Percentiles rank a stretch among this genome's conserved stretches.
Evolutionary conservation across 2,113 vertebrate genomes (phyloP).

Genomic region (Chamaetylas fuelleborni): DNA sequence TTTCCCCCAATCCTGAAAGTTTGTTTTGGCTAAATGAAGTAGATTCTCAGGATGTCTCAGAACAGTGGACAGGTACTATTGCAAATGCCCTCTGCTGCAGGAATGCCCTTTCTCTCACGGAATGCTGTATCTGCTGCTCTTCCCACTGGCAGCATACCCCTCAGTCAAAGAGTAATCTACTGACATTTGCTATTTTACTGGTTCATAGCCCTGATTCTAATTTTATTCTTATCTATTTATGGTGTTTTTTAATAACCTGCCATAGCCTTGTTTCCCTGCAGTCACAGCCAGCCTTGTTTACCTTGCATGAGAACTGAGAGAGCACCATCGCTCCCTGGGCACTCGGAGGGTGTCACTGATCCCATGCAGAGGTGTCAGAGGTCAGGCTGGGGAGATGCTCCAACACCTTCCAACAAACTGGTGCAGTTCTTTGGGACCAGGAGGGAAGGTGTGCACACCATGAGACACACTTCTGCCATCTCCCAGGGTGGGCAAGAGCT

Average conservation of each 20-base stretch:
- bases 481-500: neutral
- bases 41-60: neutral
- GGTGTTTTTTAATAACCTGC: neutral
- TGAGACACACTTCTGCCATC: neutral
- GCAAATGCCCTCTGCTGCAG: neutral
- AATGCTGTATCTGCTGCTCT: neutral
- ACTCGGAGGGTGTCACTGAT: neutral
- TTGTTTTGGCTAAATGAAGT: neutral
- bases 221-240: neutral
- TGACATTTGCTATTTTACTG: neutral
- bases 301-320: neutral
- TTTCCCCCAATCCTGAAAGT: neutral
- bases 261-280: neutral
- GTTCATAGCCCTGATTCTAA: neutral
- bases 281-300: neutral
- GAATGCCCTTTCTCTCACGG: neutral
- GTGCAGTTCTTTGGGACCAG: neutral
- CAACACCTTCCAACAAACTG: neutral
- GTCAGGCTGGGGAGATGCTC: neutral
- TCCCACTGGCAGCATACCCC: neutral
- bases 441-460: neutral
- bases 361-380: too few relatives aligned
- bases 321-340: neutral
- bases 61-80: neutral
- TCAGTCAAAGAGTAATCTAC: neutral